These are phyloP conservation scores for Xenopus laevis DNA, from an alignment of 2,113 vertebrate genomes.

Conservation along the genomic window DNA sequence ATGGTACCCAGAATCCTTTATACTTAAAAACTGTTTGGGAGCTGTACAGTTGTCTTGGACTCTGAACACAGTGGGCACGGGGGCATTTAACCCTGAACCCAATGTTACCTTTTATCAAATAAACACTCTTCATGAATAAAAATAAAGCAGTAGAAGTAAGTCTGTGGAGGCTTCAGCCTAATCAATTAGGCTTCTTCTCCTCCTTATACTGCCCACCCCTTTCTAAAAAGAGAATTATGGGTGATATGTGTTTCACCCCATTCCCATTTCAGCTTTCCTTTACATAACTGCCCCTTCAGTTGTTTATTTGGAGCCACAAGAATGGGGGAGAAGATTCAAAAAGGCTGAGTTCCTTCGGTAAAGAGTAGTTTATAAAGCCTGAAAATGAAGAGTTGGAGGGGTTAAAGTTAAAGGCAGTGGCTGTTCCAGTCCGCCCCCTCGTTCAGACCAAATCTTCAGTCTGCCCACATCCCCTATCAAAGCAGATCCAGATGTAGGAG, in stretches of 20 bases:
- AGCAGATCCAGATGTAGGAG: conserved; percentile 27
- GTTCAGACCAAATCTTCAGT: conserved; percentile 23
- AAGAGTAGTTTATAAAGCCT: conserved; percentile 29
- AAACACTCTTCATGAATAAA: conserved; percentile 18
- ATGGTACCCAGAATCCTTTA: not conserved
- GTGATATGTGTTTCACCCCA: not conserved
- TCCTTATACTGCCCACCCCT: conserved; percentile 19
- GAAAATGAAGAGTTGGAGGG: conserved; percentile 5
- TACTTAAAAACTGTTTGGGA: not conserved
- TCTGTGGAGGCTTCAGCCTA: conserved; percentile 34
- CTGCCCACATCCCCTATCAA: conserved; percentile 32
- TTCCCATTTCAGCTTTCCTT: conserved; percentile 4
- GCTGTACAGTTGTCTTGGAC: conserved; percentile 14
- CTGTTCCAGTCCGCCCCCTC: conserved; percentile 5
- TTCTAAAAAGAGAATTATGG: conserved; percentile 31
- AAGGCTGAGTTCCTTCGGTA: not conserved
- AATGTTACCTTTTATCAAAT: conserved; percentile 10
- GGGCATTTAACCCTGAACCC: not conserved
- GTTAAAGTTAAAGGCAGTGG: not conserved
- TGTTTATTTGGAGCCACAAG: not conserved
- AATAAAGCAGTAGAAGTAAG: conserved; percentile 44
- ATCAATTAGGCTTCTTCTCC: conserved; percentile 28
- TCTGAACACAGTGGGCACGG: conserved; percentile 20
- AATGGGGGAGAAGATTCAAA: conserved; percentile 6
- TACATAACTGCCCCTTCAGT: conserved; percentile 18